phyloP scores from a whole-genome alignment of 2,113 vertebrate genomes.

The Aphelocoma coerulescens region DNA sequence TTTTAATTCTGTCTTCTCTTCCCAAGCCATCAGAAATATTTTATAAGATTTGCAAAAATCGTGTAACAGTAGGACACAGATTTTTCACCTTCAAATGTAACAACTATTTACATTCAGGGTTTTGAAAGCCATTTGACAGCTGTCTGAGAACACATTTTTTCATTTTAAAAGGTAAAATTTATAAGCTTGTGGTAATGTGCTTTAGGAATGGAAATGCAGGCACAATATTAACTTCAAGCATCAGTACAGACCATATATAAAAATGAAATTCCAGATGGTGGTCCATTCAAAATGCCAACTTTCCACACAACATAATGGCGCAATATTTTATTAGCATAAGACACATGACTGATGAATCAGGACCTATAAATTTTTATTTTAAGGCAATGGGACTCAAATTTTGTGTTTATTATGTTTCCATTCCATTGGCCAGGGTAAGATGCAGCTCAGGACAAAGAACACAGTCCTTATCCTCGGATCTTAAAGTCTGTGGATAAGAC shows the following conservation, averaged over 20 bases:
- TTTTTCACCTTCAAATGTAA: background rate
- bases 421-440: background rate
- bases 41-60: background rate
- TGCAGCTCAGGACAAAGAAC: background rate
- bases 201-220: background rate
- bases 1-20: background rate
- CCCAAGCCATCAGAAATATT: background rate
- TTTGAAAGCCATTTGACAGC: slow-evolving; percentile 6
- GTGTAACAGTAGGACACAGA: background rate
- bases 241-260: background rate
- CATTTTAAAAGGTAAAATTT: background rate
- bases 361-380: background rate
- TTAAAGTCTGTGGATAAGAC: background rate
- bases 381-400: background rate
- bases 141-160: background rate
- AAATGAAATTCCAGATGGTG: background rate
- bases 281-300: background rate
- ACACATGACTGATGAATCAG: background rate
- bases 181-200: background rate
- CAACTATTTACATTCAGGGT: background rate
- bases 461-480: background rate
- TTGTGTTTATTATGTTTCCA: background rate
- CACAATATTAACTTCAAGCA: background rate
- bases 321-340: background rate
- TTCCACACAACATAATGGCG: background rate